These are phyloP conservation scores for Falco biarmicus DNA, from an alignment of 2,797 vertebrate species.

Conservation along the genomic window DNA sequence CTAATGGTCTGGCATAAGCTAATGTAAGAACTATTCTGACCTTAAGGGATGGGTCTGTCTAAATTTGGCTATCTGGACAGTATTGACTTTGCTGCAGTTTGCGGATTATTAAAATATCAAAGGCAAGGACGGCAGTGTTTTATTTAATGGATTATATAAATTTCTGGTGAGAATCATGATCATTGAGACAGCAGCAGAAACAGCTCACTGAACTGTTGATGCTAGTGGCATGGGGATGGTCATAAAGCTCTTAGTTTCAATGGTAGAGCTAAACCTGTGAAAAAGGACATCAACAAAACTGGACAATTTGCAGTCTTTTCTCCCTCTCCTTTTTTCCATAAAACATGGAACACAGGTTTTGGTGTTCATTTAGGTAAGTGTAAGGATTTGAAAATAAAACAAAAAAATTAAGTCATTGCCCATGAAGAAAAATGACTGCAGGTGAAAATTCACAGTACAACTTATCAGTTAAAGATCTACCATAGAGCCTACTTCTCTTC, in stretches of 20 bases:
- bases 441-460: neutral
- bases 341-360: neutral
- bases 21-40: neutral
- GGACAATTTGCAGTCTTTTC: neutral
- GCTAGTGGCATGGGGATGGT: neutral
- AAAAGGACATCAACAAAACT: neutral
- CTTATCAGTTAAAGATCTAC: neutral
- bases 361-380: neutral
- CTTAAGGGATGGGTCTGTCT: neutral
- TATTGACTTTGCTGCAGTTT: neutral
- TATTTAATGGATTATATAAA: neutral
- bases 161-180: neutral
- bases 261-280: neutral
- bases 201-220: neutral
- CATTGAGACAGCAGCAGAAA: neutral
- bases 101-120: neutral
- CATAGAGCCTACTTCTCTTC: neutral
- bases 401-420: neutral
- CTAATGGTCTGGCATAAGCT: neutral
- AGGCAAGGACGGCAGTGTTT: neutral
- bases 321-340: neutral
- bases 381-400: neutral
- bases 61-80: neutral
- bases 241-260: neutral
- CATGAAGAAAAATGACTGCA: neutral